Evolutionary conservation across 1,140 invertebrate genomes (phyloP).

Genomic region (Oedothorax gibbosus): DNA sequence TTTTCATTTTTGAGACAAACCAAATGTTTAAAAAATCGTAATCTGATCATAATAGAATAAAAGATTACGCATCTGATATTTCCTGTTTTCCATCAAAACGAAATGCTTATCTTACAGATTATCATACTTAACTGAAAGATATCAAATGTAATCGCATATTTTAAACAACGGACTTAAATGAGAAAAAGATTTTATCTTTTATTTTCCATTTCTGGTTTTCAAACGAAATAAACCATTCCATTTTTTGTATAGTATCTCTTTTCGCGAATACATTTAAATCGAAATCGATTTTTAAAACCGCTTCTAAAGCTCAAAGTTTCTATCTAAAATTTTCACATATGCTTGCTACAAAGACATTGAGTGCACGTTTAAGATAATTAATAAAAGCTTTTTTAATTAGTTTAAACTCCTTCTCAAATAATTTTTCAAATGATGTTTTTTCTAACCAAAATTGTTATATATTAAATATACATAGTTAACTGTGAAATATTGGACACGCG

Average conservation of each 20-base stretch:
- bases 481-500: no score
- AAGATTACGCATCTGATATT: no score
- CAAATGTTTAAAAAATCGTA: no score
- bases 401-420: not conserved
- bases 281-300: slow-evolving; percentile 4
- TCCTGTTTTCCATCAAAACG: no score
- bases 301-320: not conserved
- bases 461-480: no score
- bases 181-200: slow-evolving; percentile 34
- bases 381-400: not conserved
- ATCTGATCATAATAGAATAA: no score
- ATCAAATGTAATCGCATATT: slow-evolving; percentile 42
- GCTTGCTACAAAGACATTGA: not conserved
- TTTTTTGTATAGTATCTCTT: not conserved
- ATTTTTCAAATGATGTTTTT: not conserved
- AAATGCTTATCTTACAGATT: no score
- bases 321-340: not conserved
- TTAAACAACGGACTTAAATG: slow-evolving; percentile 28
- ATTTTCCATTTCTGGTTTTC: not conserved
- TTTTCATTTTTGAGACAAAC: no score
- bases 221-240: slow-evolving; percentile 20
- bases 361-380: not conserved
- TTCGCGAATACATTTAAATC: slow-evolving; percentile 27
- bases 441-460: not conserved
- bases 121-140: no score